Percentiles rank a stretch among this genome's conserved stretches.
Conservation (phyloP, 1,140 invertebrate genomes). For the Diabrotica undecimpunctata region DNA sequence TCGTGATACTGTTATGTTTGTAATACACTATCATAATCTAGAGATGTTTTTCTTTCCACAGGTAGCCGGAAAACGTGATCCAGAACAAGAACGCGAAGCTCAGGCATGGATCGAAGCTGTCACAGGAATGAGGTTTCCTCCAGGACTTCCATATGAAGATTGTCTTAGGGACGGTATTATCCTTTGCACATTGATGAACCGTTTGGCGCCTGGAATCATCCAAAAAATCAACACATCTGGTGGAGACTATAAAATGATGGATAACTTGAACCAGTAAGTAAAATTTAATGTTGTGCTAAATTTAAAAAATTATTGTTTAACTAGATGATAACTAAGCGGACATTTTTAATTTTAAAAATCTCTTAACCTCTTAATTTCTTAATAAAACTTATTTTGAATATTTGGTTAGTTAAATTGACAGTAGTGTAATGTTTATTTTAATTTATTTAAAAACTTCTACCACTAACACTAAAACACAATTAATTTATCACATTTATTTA, state of each 20-base stretch:
- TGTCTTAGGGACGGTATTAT: slow-evolving; percentile 79
- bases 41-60: slow-evolving; percentile 48
- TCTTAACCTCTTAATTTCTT: too few relatives aligned
- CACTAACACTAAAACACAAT: too few relatives aligned
- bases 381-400: too few relatives aligned
- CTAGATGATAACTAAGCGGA: too few relatives aligned
- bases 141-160: slow-evolving; percentile 66
- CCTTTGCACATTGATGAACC: slow-evolving; percentile 82
- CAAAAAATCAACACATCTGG: slow-evolving; percentile 83
- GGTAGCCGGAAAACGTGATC: slow-evolving; percentile 80
- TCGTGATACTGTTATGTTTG: too few relatives aligned
- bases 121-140: slow-evolving; percentile 74
- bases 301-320: too few relatives aligned
- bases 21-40: background rate
- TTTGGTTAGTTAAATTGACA: too few relatives aligned
- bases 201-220: slow-evolving; percentile 76
- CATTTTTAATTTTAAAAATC: too few relatives aligned
- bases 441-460: too few relatives aligned
- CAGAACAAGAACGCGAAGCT: slow-evolving; percentile 77
- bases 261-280: slow-evolving; percentile 84
- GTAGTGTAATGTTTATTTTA: too few relatives aligned
- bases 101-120: slow-evolving; percentile 86
- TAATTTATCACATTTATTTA: too few relatives aligned
- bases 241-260: slow-evolving; percentile 92
- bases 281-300: too few relatives aligned